Evolutionary conservation across 2,888 invertebrate species (phyloP), one percentile per base, ranked within the genome.

Genomic region (Melanotus villosus): DNA sequence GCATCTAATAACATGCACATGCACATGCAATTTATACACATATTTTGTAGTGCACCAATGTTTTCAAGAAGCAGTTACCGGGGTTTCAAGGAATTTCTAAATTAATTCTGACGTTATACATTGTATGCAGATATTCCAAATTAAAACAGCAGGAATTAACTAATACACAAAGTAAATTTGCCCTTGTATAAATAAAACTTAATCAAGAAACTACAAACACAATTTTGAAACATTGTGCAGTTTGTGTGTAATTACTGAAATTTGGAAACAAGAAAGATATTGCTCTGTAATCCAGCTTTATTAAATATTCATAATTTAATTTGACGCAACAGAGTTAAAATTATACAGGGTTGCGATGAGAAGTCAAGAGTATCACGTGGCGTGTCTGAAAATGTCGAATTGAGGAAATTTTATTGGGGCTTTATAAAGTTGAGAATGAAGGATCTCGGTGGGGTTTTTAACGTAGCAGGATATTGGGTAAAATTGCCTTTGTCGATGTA

Each of bases 261-360:
- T 50, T 50, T 23, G 30, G 26, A 26, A 50, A 26, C 50, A 30
- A n/a, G 50, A 50, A 23, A 50, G 6, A 26, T 26, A 50, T 16
- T 14, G 7, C 16, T 50, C 30, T 50, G 12, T 16, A 26, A n/a
- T 7, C 12, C 30, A 5, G 30, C 3, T 14, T 19, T 50, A 50
- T 50, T n/a, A 50, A 50, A 26, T 50, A 50, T 50, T 50, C 26
- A 50, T 14, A 21, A 23, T 50, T 50, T 50, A 50, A 50, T 50
- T 50, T 30, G 30, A 43, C 43, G 10, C 23, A 50, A 50, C 50
- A 10, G 30, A 23, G 50, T 50, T 43, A 50, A 50, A 43, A 26
- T 50, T 26, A 50, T 50, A n/a, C 9, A 26, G 9, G 30, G n/a
- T 26, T 10, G 23, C 12, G 26, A 50, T 14, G 9, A 41, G 1